These are phyloP conservation scores for Loriculus beryllinus DNA, from an alignment of 2,797 vertebrate species.

Conservation along the genomic window DNA sequence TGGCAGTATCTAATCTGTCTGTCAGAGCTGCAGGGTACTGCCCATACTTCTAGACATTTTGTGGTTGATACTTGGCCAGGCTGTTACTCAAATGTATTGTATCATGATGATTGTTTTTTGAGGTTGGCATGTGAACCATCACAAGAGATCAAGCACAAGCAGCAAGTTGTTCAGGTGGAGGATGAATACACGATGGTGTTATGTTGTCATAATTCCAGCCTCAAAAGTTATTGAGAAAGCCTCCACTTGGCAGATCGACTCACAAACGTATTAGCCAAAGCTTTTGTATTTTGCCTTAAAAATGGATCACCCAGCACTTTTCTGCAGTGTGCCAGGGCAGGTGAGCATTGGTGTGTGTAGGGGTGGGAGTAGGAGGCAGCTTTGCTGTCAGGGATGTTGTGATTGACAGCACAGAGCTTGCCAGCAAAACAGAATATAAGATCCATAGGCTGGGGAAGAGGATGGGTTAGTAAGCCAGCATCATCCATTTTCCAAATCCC, in stretches of 20 bases:
- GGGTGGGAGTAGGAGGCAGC: background rate
- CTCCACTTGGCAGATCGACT: background rate
- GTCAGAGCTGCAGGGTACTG: background rate
- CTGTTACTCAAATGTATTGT: background rate
- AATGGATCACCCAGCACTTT: background rate
- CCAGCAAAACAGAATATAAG: background rate
- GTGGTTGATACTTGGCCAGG: background rate
- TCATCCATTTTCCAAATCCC: background rate
- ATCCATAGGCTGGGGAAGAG: background rate
- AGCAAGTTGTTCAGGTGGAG: background rate
- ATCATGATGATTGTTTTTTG: background rate
- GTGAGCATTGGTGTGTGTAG: background rate
- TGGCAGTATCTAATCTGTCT: background rate
- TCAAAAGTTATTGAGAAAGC: background rate
- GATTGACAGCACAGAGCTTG: background rate
- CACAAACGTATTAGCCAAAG: background rate
- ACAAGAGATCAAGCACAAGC: rapidly evolving
- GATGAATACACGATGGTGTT: rapidly evolving
- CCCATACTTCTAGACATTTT: background rate
- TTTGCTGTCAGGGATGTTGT: background rate
- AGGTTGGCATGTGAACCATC: background rate
- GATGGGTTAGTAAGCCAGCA: background rate
- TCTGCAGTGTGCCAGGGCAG: background rate
- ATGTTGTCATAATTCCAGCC: background rate
- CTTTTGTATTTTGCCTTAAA: background rate